These are phyloP conservation scores for Diglossa cyanea DNA, from an alignment of 2,797 vertebrate genomes.

Conservation along the genomic window DNA sequence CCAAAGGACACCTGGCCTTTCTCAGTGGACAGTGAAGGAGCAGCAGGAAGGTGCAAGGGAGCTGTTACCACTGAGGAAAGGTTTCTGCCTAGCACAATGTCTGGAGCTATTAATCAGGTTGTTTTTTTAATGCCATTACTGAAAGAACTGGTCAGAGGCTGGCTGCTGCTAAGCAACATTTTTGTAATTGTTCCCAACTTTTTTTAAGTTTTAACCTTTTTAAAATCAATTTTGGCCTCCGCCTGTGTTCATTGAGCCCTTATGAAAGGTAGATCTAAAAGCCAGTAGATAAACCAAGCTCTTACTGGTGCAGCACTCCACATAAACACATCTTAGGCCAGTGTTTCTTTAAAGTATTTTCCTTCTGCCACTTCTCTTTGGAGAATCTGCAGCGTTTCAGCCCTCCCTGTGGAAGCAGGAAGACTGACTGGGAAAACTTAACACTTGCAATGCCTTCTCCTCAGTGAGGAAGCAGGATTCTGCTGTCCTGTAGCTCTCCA, in stretches of 20 bases:
- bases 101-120: constrained; percentile 56
- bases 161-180: constrained; percentile 56
- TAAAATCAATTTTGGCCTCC: constrained; percentile 43
- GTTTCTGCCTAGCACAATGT: constrained; percentile 35
- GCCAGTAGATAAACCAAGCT: neutral
- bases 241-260: constrained; percentile 22
- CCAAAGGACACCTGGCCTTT: constrained; percentile 97
- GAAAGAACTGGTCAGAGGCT: constrained; percentile 54
- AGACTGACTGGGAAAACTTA: neutral
- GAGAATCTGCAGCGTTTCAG: neutral
- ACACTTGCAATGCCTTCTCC: neutral
- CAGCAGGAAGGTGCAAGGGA: constrained; percentile 1
- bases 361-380: constrained; percentile 22
- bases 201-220: constrained; percentile 65
- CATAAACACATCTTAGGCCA: neutral
- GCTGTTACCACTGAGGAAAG: constrained; percentile 34
- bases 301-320: neutral
- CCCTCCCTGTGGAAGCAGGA: constrained; percentile 21
- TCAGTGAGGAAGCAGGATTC: constrained; percentile 30
- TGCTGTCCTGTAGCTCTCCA: constrained; percentile 2
- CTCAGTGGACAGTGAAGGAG: constrained; percentile 90
- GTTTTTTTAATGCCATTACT: constrained; percentile 56
- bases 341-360: constrained; percentile 32
- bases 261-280: constrained; percentile 23
- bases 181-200: constrained; percentile 45